Evolutionary conservation across 2,888 invertebrate genomes (phyloP), one percentile per base, ranked within the genome.

Genomic region (Ypsolopha scabrella): DNA sequence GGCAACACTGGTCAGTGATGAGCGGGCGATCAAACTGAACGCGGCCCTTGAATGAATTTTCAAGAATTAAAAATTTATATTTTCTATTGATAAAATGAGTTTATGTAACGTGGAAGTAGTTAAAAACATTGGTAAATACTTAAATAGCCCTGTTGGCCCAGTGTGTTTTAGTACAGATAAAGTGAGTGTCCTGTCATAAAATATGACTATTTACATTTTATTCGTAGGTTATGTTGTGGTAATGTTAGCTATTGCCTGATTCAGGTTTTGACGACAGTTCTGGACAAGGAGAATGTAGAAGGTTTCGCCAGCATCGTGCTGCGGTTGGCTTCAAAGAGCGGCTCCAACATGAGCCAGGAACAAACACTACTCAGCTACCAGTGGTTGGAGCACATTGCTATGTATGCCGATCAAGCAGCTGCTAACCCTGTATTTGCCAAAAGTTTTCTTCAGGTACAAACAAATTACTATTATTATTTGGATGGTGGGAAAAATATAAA

Each of bases 321-420:
- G 37, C 67, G 69, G 44, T 61, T 90, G 55, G 81, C 82, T 0
- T 68, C 71, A 1, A 85, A 86, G 61, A 87, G 80, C 45, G 76
- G 76, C 13, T 56, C 56, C 1, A 61, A 69, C 9, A 67, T 80
- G 58, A 87, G 72, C 52, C 70, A 75, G 43, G 81, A 88, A 55
- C 81, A 85, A 54, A 62, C 57, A 52, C 65, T 87, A 4, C 72
- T 85, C 33, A 75, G 87, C 33, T 88, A 89, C 54, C 92, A 92
- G 60, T 92, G 92, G 92, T 70, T 92, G 37, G 92, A 92, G 64
- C 90, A 90, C 64, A 81, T 90, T 6, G 85, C 89, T 1, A 74
- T 88, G 68, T 88, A 87, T 65, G 75, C 81, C 3, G 87, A 88
- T 61, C 87, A 88, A 62, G 87, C 86, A 7, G 77, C 75, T 1